A percentile compares a stretch with the other conserved stretches of the same genome.
Evolutionary conservation across 2,888 invertebrate genomes (phyloP).

Genomic region (Fissipunctia ypsillon): DNA sequence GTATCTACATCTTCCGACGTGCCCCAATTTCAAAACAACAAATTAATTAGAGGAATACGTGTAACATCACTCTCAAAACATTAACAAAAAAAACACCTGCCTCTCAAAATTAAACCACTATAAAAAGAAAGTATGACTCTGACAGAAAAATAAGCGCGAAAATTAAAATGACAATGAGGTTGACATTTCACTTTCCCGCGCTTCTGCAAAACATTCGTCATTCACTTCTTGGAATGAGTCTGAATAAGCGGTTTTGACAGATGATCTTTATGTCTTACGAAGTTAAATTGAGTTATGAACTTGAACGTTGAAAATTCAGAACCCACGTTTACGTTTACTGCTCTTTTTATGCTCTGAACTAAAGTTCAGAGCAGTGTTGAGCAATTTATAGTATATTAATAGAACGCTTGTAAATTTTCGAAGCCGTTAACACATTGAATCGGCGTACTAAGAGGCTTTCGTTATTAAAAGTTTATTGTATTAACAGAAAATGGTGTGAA

Average conservation of each 20-base stretch:
- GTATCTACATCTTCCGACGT: neutral
- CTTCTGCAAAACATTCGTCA: constrained; percentile 42
- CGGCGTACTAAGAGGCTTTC: constrained; percentile 28
- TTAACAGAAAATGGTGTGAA: constrained; percentile 53
- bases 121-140: constrained; percentile 32
- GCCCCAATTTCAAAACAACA: neutral
- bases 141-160: constrained; percentile 35
- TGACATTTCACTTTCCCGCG: constrained; percentile 43
- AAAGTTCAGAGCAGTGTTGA: too few relatives aligned
- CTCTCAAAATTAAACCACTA: constrained; percentile 1
- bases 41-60: constrained; percentile 7
- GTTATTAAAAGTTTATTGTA: constrained; percentile 52
- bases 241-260: constrained; percentile 53
- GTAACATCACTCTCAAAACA: neutral
- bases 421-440: constrained; percentile 52
- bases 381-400: constrained; percentile 51
- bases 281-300: constrained; percentile 61
- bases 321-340: too few relatives aligned
- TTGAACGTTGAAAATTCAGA: constrained; percentile 53
- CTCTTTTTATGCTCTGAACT: too few relatives aligned
- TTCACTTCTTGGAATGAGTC: constrained; percentile 29
- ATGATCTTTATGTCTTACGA: constrained; percentile 59
- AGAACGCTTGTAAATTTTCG: constrained; percentile 47
- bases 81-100: constrained; percentile 10
- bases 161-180: constrained; percentile 17